A percentile compares a stretch with the other conserved stretches of the same genome.
Conservation (phyloP, 2,113 vertebrate species). For the Equus quagga region DNA sequence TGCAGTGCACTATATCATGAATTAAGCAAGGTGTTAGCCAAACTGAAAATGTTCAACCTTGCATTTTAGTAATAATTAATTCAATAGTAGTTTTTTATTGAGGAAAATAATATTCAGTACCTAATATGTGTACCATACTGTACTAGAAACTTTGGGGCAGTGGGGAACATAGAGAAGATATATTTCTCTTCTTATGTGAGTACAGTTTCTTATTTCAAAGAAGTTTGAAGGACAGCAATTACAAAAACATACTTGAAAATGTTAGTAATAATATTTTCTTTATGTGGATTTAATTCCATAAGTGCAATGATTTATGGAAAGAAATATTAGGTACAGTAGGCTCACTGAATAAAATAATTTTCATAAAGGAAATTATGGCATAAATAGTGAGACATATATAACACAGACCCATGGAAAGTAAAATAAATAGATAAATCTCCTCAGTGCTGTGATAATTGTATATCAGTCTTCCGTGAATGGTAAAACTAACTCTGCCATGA, state of each 20-base stretch:
- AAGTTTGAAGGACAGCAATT: neutral
- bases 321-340: neutral
- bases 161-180: neutral
- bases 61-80: neutral
- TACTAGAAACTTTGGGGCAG: neutral
- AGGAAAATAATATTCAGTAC: neutral
- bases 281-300: neutral
- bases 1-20: neutral
- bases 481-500: neutral
- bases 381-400: neutral
- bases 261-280: neutral
- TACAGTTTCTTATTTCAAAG: slow-evolving; percentile 9
- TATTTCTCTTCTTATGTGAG: neutral
- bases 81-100: neutral
- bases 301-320: neutral
- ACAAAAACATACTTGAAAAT: neutral
- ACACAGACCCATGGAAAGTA: neutral
- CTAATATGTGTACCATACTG: neutral
- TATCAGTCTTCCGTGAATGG: neutral
- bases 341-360: slow-evolving; percentile 21
- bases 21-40: neutral
- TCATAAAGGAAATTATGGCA: neutral
- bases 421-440: neutral
- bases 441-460: neutral
- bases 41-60: neutral